A percentile compares a stretch with the other conserved stretches of the same genome.
Evolutionary conservation across 2,797 vertebrate genomes (phyloP).

Genomic region (Hozukius guyotensis): DNA sequence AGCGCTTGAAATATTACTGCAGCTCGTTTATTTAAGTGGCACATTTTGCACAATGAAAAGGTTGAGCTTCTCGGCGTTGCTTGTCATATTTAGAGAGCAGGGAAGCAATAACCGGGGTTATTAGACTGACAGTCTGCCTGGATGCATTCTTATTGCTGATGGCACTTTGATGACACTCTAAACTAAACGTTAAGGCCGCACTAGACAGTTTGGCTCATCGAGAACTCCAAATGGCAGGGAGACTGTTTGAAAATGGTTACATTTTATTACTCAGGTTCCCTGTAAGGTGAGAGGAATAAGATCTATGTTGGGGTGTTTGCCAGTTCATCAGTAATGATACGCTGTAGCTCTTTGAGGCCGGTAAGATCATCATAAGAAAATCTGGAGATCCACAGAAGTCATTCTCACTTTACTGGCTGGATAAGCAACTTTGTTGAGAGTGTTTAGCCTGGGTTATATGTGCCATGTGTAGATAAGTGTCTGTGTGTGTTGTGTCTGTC

Average conservation of each 20-base stretch:
- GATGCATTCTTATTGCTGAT: slow-evolving; percentile 43
- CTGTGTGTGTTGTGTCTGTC: background rate
- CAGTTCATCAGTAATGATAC: background rate
- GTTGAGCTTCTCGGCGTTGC: slow-evolving; percentile 45
- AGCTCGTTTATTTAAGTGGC: slow-evolving; percentile 64
- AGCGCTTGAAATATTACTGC: slow-evolving; percentile 58
- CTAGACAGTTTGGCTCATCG: background rate
- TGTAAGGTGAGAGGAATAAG: background rate
- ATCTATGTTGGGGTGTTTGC: background rate
- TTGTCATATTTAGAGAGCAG: slow-evolving; percentile 62
- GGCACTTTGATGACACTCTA: slow-evolving; percentile 34
- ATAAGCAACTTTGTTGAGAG: background rate
- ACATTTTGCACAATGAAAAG: slow-evolving; percentile 63
- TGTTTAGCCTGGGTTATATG: background rate
- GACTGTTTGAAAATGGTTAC: slow-evolving; percentile 7
- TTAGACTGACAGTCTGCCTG: slow-evolving; percentile 51
- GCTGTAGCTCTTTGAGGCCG: background rate
- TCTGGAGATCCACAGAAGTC: background rate
- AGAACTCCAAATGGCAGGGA: background rate
- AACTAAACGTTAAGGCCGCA: slow-evolving; percentile 17
- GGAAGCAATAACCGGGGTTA: slow-evolving; percentile 58
- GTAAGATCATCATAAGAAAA: background rate
- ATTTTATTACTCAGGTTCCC: slow-evolving; percentile 8
- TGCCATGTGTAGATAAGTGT: background rate
- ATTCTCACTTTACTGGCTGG: background rate